These are phyloP conservation scores for Emydocephalus ijimae DNA, from an alignment of 2,113 vertebrate genomes.

Conservation along the genomic window DNA sequence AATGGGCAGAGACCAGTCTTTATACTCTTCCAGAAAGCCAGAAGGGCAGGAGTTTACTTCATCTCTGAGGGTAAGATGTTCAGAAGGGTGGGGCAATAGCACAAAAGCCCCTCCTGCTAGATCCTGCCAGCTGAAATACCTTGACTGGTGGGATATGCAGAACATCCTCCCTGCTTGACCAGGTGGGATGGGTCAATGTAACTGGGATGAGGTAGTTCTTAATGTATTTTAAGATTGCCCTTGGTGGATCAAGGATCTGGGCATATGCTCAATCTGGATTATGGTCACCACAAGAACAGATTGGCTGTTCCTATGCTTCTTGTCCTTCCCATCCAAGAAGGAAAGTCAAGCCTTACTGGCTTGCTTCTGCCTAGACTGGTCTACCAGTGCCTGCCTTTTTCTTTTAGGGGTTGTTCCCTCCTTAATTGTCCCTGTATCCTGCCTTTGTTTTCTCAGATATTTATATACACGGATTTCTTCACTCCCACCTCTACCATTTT, in stretches of 20 bases:
- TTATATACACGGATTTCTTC: background rate
- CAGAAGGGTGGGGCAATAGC: background rate
- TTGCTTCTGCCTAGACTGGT: background rate
- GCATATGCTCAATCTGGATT: background rate
- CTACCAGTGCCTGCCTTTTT: background rate
- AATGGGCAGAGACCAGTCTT: background rate
- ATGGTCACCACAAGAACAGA: background rate
- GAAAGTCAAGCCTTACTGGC: background rate
- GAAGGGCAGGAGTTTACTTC: background rate
- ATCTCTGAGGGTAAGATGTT: background rate
- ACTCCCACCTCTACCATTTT: background rate
- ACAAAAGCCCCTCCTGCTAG: background rate
- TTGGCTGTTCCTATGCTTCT: background rate
- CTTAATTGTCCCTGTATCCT: background rate
- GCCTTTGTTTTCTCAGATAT: background rate
- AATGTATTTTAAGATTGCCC: background rate
- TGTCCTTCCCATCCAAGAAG: background rate
- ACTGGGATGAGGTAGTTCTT: background rate
- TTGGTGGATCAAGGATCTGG: background rate
- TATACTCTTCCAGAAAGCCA: background rate
- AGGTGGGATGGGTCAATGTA: background rate
- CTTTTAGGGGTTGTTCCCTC: background rate
- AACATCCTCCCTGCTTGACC: background rate
- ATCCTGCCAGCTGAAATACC: background rate
- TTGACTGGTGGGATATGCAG: background rate